These are phyloP conservation scores for Nettapus auritus DNA, from an alignment of 2,113 vertebrate genomes.

Conservation along the genomic window DNA sequence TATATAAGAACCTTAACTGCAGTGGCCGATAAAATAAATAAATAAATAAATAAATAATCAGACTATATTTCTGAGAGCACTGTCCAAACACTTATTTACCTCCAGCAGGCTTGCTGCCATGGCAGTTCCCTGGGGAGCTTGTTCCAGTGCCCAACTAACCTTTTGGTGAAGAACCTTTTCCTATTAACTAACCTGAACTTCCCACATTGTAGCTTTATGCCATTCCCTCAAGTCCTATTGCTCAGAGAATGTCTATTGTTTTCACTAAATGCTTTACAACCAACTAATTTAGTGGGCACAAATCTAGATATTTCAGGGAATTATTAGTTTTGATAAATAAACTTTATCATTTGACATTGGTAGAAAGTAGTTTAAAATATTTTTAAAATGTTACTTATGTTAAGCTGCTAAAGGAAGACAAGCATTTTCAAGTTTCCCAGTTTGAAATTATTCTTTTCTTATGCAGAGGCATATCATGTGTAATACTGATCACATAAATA, in stretches of 20 bases:
- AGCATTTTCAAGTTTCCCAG: background rate
- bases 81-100: no score
- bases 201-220: no score
- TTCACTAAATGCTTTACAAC: slow-evolving; percentile 1
- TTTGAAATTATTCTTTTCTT: background rate
- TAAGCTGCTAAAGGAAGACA: background rate
- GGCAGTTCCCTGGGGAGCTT: no score
- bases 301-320: slow-evolving; percentile 6
- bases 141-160: no score
- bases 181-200: no score
- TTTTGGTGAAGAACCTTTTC: no score
- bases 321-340: background rate
- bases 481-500: background rate
- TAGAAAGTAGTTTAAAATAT: background rate
- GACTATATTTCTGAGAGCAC: no score
- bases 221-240: no score
- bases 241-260: background rate
- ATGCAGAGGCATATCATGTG: background rate
- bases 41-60: no score
- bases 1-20: background rate
- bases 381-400: background rate
- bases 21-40: background rate
- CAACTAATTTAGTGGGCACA: background rate
- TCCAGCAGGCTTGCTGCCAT: no score
- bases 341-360: background rate